Evolutionary conservation across 2,888 invertebrate genomes (phyloP).

Genomic region (Xestia ashworthii): DNA sequence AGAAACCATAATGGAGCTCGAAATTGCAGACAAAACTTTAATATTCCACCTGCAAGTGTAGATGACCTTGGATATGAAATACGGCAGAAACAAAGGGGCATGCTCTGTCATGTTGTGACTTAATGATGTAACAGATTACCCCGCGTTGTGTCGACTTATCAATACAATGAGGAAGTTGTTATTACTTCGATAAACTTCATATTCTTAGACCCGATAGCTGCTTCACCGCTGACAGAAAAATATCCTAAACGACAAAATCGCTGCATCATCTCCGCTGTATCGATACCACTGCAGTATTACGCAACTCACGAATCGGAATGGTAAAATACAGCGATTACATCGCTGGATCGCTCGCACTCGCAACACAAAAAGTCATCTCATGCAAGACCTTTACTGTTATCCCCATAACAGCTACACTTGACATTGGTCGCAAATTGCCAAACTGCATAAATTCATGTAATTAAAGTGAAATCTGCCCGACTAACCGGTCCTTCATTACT

Average conservation of each 20-base stretch:
- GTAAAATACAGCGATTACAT: neutral
- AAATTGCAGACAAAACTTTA: conserved; percentile 56
- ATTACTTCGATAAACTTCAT: conserved; percentile 40
- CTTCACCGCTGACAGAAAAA: neutral
- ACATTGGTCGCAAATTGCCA: conserved; percentile 43
- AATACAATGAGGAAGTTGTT: conserved; percentile 55
- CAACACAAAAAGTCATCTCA: neutral
- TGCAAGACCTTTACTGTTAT: conserved; percentile 9
- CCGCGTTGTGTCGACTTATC: conserved; percentile 39
- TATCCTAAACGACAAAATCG: neutral
- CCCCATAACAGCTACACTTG: conserved; percentile 31
- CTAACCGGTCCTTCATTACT: conserved; percentile 59
- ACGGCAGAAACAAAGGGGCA: conserved; percentile 37
- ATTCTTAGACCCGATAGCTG: neutral
- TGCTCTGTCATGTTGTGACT: conserved; percentile 37
- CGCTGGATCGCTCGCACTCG: neutral
- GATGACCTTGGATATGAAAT: conserved; percentile 58
- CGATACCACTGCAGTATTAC: conserved; percentile 24
- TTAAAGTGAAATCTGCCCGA: conserved; percentile 53
- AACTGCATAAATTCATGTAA: conserved; percentile 51
- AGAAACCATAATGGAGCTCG: conserved; percentile 39
- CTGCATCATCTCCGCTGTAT: conserved; percentile 21
- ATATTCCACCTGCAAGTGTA: conserved; percentile 44
- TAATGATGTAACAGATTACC: conserved; percentile 41
- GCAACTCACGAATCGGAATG: conserved; percentile 3